phyloP scores from a whole-genome alignment of 37 sponge, comb jelly and placozoan species.

The Oscarella lobularis region DNA sequence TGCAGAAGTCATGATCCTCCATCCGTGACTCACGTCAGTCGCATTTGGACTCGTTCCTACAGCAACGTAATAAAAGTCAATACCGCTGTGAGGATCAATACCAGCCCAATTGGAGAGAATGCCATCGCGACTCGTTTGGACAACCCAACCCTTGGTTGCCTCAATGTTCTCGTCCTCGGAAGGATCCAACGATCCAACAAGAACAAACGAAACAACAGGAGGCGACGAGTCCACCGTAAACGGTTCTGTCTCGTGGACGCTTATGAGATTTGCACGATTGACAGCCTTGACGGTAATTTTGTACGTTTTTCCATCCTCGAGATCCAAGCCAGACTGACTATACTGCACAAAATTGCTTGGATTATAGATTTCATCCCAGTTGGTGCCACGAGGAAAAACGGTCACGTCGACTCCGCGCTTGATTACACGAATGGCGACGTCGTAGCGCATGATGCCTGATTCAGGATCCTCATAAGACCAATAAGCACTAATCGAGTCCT shows the following conservation, averaged over 20 bases:
- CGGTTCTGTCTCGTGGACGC: background rate
- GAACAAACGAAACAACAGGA: background rate
- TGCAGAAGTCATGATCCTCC: background rate
- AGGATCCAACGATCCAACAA: background rate
- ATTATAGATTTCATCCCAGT: background rate
- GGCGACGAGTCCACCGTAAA: background rate
- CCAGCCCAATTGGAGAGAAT: background rate
- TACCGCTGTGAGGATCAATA: conserved; percentile 2
- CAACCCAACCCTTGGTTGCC: background rate
- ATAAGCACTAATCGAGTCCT: background rate
- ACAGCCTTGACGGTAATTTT: background rate
- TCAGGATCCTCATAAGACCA: background rate
- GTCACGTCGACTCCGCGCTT: background rate
- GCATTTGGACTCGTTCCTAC: background rate
- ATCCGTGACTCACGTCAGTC: background rate
- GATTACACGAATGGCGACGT: background rate
- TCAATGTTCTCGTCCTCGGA: background rate
- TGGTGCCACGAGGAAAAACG: background rate
- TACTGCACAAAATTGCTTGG: background rate
- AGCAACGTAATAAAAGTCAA: background rate
- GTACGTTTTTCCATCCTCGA: background rate
- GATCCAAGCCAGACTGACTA: background rate
- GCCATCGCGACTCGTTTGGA: background rate
- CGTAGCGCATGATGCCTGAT: background rate
- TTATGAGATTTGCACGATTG: background rate